Evolutionary conservation across 1,140 invertebrate genomes (phyloP).

Genomic region (Trypoxylus dichotomus): DNA sequence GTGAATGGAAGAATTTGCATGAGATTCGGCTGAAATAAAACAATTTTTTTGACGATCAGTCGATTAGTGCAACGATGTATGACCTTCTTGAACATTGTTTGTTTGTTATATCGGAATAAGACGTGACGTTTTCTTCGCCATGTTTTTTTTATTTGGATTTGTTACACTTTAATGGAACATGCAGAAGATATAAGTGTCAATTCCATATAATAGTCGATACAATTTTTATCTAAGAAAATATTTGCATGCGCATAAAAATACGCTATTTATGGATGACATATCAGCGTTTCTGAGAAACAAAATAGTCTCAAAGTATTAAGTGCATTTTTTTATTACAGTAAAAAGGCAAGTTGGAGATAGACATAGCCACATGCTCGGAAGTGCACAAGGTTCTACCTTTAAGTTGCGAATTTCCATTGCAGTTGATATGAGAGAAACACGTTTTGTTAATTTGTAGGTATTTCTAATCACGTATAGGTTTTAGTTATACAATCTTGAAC

Average conservation of each 20-base stretch:
- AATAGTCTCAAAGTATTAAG: conserved; percentile 25
- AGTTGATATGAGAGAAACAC: too few relatives aligned
- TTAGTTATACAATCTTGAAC: too few relatives aligned
- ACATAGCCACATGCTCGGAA: not conserved
- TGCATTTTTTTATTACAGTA: conserved; percentile 15
- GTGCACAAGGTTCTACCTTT: not conserved
- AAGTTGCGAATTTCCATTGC: too few relatives aligned
- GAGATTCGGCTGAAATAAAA: too few relatives aligned
- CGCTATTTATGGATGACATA: conserved; percentile 20
- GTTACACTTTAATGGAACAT: not conserved
- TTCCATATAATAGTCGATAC: not conserved
- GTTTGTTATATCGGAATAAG: too few relatives aligned
- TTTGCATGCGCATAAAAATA: conserved; percentile 18
- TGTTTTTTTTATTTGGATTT: not conserved
- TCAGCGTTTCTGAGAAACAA: conserved; percentile 4
- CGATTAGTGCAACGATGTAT: too few relatives aligned
- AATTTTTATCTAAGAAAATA: conserved; percentile 21
- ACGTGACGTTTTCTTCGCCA: not conserved
- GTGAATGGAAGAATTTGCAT: too few relatives aligned
- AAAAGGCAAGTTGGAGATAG: not conserved
- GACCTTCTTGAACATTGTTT: too few relatives aligned
- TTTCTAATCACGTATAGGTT: too few relatives aligned
- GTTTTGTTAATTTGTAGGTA: too few relatives aligned
- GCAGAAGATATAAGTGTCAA: not conserved
- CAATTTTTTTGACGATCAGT: too few relatives aligned